phyloP scores from a whole-genome alignment of 2,888 invertebrate species.

The Margaritifera margaritifera region DNA sequence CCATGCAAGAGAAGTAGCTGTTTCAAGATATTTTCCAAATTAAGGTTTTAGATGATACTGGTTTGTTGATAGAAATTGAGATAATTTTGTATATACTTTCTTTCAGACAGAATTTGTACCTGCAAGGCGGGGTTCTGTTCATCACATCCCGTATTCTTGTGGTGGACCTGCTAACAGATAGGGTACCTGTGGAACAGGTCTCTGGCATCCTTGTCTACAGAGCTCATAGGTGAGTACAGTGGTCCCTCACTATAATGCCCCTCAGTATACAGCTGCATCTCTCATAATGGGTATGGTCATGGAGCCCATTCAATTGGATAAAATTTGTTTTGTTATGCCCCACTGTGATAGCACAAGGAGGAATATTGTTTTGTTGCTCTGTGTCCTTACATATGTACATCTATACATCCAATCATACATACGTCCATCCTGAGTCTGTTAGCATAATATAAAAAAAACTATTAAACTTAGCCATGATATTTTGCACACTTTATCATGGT shows the following conservation, averaged over 20 bases:
- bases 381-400: too few relatives aligned
- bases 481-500: too few relatives aligned
- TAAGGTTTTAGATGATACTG: too few relatives aligned
- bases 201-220: constrained; percentile 93
- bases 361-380: too few relatives aligned
- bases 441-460: too few relatives aligned
- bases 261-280: neutral
- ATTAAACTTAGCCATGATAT: too few relatives aligned
- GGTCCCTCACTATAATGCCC: neutral
- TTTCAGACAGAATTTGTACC: constrained; percentile 78
- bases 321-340: neutral
- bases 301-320: neutral
- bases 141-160: constrained; percentile 95
- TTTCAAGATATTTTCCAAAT: too few relatives aligned
- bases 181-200: constrained; percentile 89
- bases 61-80: too few relatives aligned
- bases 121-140: constrained; percentile 95
- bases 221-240: constrained; percentile 80
- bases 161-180: constrained; percentile 93
- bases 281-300: constrained; percentile 1
- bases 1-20: too few relatives aligned
- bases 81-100: constrained; percentile 51
- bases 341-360: too few relatives aligned
- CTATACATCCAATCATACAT: too few relatives aligned
- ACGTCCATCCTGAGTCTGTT: too few relatives aligned